These are phyloP conservation scores for Junco hyemalis DNA, from an alignment of 2,113 vertebrate genomes.

Conservation along the genomic window DNA sequence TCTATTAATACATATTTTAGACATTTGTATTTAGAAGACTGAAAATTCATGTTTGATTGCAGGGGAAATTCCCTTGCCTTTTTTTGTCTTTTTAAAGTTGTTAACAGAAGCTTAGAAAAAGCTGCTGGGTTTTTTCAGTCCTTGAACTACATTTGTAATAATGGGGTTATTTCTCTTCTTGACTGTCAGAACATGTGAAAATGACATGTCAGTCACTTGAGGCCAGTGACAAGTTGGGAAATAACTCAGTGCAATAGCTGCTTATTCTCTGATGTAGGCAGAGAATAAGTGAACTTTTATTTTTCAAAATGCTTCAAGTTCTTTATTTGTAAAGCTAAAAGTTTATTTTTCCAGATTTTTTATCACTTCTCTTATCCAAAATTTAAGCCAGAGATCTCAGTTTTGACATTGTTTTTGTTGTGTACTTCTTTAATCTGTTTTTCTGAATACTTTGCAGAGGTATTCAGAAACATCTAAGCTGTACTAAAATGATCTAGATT, in stretches of 20 bases:
- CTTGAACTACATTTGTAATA: neutral
- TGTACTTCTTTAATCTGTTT: neutral
- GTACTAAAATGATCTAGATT: neutral
- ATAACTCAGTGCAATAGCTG: neutral
- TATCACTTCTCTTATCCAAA: neutral
- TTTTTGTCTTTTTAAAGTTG: neutral
- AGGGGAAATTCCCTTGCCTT: neutral
- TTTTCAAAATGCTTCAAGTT: neutral
- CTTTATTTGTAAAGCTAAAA: neutral
- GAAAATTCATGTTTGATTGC: constrained; percentile 18
- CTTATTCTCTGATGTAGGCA: neutral
- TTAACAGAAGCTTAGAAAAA: neutral
- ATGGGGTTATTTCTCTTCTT: neutral
- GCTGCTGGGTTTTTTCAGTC: neutral
- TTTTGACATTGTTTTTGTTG: neutral
- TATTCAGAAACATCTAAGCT: neutral
- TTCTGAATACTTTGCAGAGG: neutral
- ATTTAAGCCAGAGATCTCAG: neutral
- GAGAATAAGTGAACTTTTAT: neutral
- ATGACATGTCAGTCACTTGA: neutral
- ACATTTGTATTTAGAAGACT: neutral
- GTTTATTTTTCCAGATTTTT: neutral
- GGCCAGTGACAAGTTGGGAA: neutral
- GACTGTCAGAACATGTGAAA: neutral
- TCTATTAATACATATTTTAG: constrained; percentile 26